Percentiles rank a stretch among this genome's conserved stretches.
Conservation (phyloP, 2,888 invertebrate species). For the Troilus luridus region DNA sequence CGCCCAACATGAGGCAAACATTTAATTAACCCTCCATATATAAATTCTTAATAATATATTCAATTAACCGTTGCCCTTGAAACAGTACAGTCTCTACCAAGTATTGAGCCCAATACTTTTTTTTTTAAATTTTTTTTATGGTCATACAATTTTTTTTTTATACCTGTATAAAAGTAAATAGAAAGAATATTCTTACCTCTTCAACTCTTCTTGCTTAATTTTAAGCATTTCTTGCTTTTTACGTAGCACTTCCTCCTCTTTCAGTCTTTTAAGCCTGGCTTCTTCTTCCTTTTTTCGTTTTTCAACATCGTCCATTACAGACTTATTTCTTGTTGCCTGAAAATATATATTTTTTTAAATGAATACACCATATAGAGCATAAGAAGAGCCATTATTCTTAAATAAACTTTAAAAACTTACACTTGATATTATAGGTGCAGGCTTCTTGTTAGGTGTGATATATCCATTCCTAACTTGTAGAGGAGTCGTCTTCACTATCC, state of each 20-base stretch:
- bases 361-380: too few species aligned
- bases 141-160: too few species aligned
- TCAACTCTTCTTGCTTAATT: constrained; percentile 54
- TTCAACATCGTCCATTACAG: constrained; percentile 32
- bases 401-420: background rate
- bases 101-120: too few species aligned
- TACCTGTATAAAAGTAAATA: too few species aligned
- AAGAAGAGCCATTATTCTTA: background rate
- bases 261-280: constrained; percentile 37
- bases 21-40: too few species aligned
- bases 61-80: too few species aligned
- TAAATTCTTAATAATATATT: too few species aligned
- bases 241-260: constrained; percentile 40
- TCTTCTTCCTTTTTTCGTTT: constrained; percentile 51
- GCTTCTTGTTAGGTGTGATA: constrained; percentile 41
- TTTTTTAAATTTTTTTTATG: too few species aligned
- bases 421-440: background rate
- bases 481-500: background rate
- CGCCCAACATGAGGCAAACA: too few species aligned
- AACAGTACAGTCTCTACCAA: too few species aligned
- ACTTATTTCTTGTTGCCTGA: constrained; percentile 43
- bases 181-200: constrained; percentile 26
- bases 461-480: constrained; percentile 27
- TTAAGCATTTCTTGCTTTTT: constrained; percentile 57
- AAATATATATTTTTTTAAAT: background rate